These are phyloP conservation scores for Brachionichthys hirsutus DNA, from an alignment of 2,113 vertebrate genomes.

Conservation along the genomic window DNA sequence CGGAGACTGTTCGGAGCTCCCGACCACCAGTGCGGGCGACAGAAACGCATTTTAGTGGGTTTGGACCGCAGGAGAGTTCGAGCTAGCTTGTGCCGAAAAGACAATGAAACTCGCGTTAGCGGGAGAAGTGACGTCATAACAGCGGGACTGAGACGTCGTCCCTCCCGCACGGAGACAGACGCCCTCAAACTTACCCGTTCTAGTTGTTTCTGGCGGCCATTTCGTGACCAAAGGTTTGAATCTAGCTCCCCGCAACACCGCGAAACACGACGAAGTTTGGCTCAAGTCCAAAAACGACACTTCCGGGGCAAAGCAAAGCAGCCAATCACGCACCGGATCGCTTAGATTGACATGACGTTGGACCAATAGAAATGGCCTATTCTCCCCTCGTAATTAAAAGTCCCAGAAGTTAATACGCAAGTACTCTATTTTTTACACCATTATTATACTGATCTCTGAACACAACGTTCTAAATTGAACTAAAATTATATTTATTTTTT, in stretches of 20 bases:
- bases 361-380: constrained; percentile 34
- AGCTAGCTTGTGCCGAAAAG: constrained; percentile 27
- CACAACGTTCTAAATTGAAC: too few species aligned
- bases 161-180: accelerated
- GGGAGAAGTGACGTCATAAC: too few species aligned
- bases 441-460: too few species aligned
- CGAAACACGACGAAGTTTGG: constrained; percentile 40
- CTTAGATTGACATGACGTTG: background rate
- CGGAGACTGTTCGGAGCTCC: too few species aligned
- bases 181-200: constrained; percentile 40
- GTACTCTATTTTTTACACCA: too few species aligned
- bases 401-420: too few species aligned
- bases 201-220: constrained; percentile 41
- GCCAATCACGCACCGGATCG: constrained; percentile 43
- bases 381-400: background rate
- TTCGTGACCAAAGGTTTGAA: constrained; percentile 20
- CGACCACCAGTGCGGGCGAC: too few species aligned
- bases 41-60: too few species aligned
- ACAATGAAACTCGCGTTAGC: constrained; percentile 42
- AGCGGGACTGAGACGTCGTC: too few species aligned
- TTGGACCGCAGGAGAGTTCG: background rate
- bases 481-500: too few species aligned
- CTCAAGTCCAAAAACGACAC: constrained; percentile 61
- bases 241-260: constrained; percentile 16
- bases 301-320: constrained; percentile 24